phyloP scores from a whole-genome alignment of 2,797 vertebrate genomes.

The Atherinosoma microstoma region DNA sequence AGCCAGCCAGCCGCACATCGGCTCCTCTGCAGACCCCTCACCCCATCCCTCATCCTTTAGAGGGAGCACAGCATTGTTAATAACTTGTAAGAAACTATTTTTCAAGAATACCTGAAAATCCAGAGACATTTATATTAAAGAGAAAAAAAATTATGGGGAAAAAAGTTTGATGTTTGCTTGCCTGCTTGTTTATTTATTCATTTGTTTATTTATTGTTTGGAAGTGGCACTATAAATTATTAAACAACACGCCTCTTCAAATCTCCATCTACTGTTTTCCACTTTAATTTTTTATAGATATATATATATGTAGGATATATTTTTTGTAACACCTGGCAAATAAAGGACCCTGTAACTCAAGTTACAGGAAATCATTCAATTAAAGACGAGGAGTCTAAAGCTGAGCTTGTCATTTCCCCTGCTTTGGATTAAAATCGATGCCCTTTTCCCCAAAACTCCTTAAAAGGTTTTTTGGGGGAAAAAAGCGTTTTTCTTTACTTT shows the following conservation, averaged over 20 bases:
- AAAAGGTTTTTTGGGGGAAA: no score
- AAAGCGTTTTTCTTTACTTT: no score
- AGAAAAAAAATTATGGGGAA: conserved; percentile 37
- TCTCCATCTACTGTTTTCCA: conserved; percentile 59
- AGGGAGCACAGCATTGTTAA: conserved; percentile 42
- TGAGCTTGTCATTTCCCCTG: conserved; percentile 18
- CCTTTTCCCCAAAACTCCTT: conserved; percentile 17
- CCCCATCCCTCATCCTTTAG: conserved; percentile 52
- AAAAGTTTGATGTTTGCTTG: conserved; percentile 85
- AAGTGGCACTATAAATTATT: conserved; percentile 83
- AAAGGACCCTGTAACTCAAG: background rate
- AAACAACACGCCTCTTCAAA: conserved; percentile 72
- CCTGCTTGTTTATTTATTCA: conserved; percentile 88
- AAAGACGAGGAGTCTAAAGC: no score
- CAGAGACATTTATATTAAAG: conserved; percentile 73
- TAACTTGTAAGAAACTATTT: conserved; percentile 67
- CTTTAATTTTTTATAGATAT: background rate
- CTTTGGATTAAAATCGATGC: conserved; percentile 21
- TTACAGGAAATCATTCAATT: background rate
- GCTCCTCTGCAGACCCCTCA: conserved; percentile 38
- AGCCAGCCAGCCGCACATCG: conserved; percentile 37
- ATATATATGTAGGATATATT: conserved; percentile 17
- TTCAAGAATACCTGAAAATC: conserved; percentile 58
- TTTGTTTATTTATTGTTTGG: conserved; percentile 87
- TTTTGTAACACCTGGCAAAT: conserved; percentile 28